Evolutionary conservation across 2,797 vertebrate species (phyloP).

Genomic region (Tokudaia muenninki): DNA sequence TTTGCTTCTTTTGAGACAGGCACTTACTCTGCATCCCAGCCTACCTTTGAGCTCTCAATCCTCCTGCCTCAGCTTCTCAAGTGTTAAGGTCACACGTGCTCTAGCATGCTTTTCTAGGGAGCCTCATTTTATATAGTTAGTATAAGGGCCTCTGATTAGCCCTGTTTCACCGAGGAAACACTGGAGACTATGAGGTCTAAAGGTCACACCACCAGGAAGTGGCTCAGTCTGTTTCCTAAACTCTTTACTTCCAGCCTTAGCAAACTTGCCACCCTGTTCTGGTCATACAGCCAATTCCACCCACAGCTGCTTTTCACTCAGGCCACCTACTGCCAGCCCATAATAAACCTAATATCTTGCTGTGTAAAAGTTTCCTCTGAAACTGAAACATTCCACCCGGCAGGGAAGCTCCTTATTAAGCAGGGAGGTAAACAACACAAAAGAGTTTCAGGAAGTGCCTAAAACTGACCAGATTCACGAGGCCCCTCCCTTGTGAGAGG

Average conservation of each 20-base stretch:
- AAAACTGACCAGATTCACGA: background rate
- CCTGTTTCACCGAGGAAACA: conserved; percentile 30
- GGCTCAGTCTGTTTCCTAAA: background rate
- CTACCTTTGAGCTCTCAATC: background rate
- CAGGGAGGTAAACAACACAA: background rate
- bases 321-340: background rate
- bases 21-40: background rate
- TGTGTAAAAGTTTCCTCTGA: background rate
- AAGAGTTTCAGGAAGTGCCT: background rate
- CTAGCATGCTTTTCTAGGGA: background rate
- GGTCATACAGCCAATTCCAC: background rate
- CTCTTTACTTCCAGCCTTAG: background rate
- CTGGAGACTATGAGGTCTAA: background rate
- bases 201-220: conserved; percentile 55
- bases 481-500: background rate
- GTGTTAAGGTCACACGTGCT: background rate
- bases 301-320: background rate
- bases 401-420: background rate
- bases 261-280: background rate
- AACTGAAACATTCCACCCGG: background rate
- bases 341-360: background rate
- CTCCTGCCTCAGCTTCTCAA: background rate
- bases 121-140: conserved; percentile 33
- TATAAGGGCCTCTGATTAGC: background rate
- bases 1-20: background rate